Evolutionary conservation across 2,888 invertebrate genomes (phyloP).

Genomic region (Lymantria monacha): DNA sequence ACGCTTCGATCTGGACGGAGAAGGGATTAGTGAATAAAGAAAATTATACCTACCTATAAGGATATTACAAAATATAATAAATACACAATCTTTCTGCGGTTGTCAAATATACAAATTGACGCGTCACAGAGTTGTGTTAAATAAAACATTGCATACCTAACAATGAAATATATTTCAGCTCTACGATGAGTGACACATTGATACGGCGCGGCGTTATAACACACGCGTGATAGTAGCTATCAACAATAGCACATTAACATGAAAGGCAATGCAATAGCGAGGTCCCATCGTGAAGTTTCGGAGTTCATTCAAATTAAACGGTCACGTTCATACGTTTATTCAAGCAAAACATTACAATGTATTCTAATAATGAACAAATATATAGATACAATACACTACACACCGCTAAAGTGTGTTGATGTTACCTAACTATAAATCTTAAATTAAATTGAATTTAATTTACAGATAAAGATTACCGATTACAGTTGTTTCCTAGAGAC

Average conservation of each 20-base stretch:
- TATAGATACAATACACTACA: slow-evolving; percentile 52
- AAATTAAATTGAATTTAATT: slow-evolving; percentile 68
- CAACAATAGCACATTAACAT: slow-evolving; percentile 7
- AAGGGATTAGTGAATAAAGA: slow-evolving; percentile 60
- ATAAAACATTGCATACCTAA: too few species aligned
- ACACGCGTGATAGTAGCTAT: slow-evolving; percentile 43
- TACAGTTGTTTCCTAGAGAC: slow-evolving; percentile 66
- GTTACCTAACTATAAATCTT: slow-evolving; percentile 71
- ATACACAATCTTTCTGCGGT: too few species aligned
- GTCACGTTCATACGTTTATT: slow-evolving; percentile 35
- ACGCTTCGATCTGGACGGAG: slow-evolving; percentile 76
- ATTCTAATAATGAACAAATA: slow-evolving; percentile 39
- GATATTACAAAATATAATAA: slow-evolving; percentile 3
- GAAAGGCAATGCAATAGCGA: background rate
- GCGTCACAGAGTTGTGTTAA: too few species aligned
- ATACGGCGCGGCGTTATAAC: background rate
- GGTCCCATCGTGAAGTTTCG: slow-evolving; percentile 56
- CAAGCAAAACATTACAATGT: slow-evolving; percentile 54
- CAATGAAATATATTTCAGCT: slow-evolving; percentile 13
- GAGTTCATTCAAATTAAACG: slow-evolving; percentile 59
- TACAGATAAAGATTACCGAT: slow-evolving; percentile 66
- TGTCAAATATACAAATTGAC: too few species aligned
- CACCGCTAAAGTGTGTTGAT: slow-evolving; percentile 57
- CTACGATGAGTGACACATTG: background rate
- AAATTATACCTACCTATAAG: slow-evolving; percentile 31